These are phyloP conservation scores for Oreochromis aureus DNA, from an alignment of 2,113 vertebrate genomes.

Conservation along the genomic window DNA sequence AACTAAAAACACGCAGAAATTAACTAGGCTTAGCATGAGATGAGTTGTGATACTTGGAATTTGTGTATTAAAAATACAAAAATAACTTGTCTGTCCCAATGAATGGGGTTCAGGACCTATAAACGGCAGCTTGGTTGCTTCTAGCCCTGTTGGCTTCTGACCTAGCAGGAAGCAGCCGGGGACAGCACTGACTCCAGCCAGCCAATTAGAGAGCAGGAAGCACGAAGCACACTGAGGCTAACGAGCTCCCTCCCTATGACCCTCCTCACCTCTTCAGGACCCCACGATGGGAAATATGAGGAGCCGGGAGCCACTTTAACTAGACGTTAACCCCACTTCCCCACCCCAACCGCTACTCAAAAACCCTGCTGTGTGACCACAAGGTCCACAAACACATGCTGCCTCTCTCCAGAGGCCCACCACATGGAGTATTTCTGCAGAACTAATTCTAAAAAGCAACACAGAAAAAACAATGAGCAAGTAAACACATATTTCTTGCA, in stretches of 20 bases:
- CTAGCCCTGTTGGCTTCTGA: conserved; percentile 52
- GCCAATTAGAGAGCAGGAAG: conserved; percentile 62
- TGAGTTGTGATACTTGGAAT: conserved; percentile 14
- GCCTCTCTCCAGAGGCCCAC: conserved; percentile 29
- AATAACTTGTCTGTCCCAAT: conserved; percentile 13
- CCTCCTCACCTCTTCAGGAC: conserved; percentile 70
- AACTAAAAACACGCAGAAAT: background rate
- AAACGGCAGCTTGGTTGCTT: conserved; percentile 44
- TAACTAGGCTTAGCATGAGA: conserved; percentile 3
- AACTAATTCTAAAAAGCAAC: conserved; percentile 11
- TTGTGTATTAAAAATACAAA: conserved; percentile 51
- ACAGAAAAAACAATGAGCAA: conserved; percentile 35
- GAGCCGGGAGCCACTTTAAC: conserved; percentile 52
- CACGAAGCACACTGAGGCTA: conserved; percentile 51
- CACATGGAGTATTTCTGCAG: conserved; percentile 55
- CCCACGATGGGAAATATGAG: conserved; percentile 59
- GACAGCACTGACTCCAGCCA: conserved; percentile 36
- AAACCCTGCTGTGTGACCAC: conserved; percentile 55
- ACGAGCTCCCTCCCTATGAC: conserved; percentile 69
- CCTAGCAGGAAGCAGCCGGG: conserved; percentile 60
- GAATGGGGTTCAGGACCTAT: conserved; percentile 28
- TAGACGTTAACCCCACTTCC: background rate
- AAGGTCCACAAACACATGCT: conserved; percentile 69
- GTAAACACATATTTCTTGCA: background rate
- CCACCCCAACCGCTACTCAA: conserved; percentile 1